Evolutionary conservation across 2,113 vertebrate genomes (phyloP).

Genomic region (Aspiorhynchus laticeps): DNA sequence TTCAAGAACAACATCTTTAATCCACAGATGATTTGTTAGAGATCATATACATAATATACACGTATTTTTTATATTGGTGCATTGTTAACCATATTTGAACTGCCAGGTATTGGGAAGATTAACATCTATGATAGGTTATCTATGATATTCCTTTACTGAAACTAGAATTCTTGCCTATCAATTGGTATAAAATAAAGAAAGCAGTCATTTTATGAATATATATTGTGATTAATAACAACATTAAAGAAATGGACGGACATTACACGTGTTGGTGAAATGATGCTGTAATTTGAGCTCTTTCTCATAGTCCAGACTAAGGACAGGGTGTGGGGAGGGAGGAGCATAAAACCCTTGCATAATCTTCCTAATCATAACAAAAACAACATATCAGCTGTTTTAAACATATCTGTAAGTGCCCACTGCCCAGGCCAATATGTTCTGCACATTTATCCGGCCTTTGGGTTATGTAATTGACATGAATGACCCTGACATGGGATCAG

Average conservation of each 20-base stretch:
- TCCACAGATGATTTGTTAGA: background rate
- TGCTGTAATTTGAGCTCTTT: constrained; percentile 62
- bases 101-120: background rate
- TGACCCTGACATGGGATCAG: background rate
- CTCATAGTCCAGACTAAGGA: constrained; percentile 26
- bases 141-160: background rate
- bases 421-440: background rate
- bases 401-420: background rate
- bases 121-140: background rate
- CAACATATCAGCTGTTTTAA: constrained; percentile 12
- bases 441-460: background rate
- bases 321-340: constrained; percentile 61
- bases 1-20: constrained; percentile 5
- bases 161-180: background rate
- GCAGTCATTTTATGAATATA: background rate
- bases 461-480: background rate
- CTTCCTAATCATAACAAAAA: constrained; percentile 18
- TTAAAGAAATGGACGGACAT: constrained; percentile 52
- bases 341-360: constrained; percentile 61
- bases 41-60: background rate
- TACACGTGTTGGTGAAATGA: constrained; percentile 61
- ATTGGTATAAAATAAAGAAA: background rate
- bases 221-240: constrained; percentile 41
- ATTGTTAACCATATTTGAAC: background rate
- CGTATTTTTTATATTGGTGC: background rate